Conservation (phyloP, 2,888 invertebrate genomes). For the Melanostoma mellinum region DNA sequence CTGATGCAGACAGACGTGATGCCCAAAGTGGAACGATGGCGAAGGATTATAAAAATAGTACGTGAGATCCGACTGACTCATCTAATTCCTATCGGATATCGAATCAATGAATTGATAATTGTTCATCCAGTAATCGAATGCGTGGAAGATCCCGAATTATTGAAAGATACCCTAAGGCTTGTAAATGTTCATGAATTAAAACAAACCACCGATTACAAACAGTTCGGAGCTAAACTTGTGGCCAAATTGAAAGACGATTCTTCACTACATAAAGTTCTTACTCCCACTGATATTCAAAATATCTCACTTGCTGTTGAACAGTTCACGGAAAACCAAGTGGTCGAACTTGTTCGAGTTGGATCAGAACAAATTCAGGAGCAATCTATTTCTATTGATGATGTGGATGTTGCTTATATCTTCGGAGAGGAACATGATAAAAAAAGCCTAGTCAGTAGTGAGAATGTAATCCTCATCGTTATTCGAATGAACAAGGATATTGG, state of each 20-base stretch:
- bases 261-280: background rate
- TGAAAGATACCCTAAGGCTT: constrained; percentile 20
- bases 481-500: constrained; percentile 87
- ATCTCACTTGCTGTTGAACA: background rate
- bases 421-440: constrained; percentile 17
- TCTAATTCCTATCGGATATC: constrained; percentile 96
- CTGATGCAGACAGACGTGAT: constrained; percentile 90
- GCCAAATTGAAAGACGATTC: constrained; percentile 19
- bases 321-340: constrained; percentile 21
- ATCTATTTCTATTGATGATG: constrained; percentile 6
- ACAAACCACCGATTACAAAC: background rate
- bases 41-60: constrained; percentile 94
- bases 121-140: constrained; percentile 21
- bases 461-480: constrained; percentile 88
- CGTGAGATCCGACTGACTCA: constrained; percentile 93
- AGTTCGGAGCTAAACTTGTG: constrained; percentile 21
- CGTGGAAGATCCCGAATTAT: constrained; percentile 6
- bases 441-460: background rate
- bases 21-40: constrained; percentile 93
- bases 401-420: constrained; percentile 13
- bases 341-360: background rate
- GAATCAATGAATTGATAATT: constrained; percentile 87
- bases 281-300: background rate
- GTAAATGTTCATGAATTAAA: constrained; percentile 22
- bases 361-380: background rate